Conservation (phyloP, 2,113 vertebrate species). For the Microtus richardsoni region DNA sequence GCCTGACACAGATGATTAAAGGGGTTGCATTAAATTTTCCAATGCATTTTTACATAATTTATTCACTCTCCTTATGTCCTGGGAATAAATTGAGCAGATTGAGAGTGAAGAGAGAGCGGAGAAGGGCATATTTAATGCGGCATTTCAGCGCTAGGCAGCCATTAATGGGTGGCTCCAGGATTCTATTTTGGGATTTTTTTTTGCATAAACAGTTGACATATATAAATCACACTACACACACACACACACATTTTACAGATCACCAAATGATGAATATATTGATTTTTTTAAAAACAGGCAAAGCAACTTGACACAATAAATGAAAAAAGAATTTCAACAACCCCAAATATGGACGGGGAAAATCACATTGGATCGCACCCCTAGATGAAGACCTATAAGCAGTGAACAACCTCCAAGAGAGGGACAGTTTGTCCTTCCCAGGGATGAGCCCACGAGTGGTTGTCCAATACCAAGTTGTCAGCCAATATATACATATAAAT, state of each 20-base stretch:
- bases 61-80: background rate
- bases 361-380: background rate
- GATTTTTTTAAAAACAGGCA: constrained; percentile 1
- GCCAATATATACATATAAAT: background rate
- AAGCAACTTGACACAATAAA: constrained; percentile 25
- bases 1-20: constrained; percentile 27
- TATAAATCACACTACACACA: background rate
- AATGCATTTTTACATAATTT: constrained; percentile 37
- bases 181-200: constrained; percentile 52
- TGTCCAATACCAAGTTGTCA: background rate
- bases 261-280: background rate
- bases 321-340: background rate
- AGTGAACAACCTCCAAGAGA: background rate
- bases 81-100: constrained; percentile 39
- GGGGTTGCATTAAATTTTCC: constrained; percentile 30
- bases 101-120: background rate
- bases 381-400: background rate
- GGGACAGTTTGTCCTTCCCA: background rate
- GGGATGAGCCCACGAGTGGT: background rate
- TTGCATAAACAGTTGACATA: constrained; percentile 52
- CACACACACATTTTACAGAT: background rate
- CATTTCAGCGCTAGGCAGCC: background rate
- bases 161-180: background rate
- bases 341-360: background rate
- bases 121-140: constrained; percentile 3